These are phyloP conservation scores for Lasioglossum pauxillum DNA, from an alignment of 2,888 invertebrate species.

Conservation along the genomic window DNA sequence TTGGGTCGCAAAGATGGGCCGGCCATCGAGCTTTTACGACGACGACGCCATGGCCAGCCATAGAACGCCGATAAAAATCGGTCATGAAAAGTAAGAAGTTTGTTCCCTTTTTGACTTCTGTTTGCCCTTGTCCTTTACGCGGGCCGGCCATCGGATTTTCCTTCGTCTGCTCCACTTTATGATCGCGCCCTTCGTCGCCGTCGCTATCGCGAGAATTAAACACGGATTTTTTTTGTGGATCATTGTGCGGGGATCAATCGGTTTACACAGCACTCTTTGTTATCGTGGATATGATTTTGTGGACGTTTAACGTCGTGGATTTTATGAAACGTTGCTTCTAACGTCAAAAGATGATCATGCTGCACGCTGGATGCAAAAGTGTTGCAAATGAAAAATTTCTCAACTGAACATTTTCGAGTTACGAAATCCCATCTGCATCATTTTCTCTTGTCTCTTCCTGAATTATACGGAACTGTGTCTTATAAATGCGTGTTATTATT, in stretches of 20 bases:
- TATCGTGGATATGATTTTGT: neutral
- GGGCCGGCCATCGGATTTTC: constrained; percentile 24
- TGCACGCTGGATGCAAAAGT: no score
- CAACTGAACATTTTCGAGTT: neutral
- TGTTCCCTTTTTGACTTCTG: constrained; percentile 57
- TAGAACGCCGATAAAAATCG: constrained; percentile 77
- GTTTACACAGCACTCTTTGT: neutral
- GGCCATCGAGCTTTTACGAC: constrained; percentile 71
- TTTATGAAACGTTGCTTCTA: neutral
- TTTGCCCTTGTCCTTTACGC: constrained; percentile 45
- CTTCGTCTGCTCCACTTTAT: constrained; percentile 51
- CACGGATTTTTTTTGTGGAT: neutral
- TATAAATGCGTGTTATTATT: neutral
- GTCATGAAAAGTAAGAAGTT: constrained; percentile 77
- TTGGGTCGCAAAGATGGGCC: constrained; percentile 42
- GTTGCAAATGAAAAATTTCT: neutral
- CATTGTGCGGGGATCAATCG: neutral
- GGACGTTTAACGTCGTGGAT: neutral
- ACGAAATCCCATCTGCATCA: neutral
- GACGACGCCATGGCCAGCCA: constrained; percentile 40
- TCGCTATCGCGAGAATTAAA: neutral
- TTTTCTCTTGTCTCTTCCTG: neutral
- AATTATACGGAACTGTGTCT: neutral
- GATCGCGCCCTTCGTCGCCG: constrained; percentile 21
- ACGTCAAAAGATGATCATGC: neutral